These are phyloP conservation scores for Archivesica marissinica DNA, from an alignment of 1,140 invertebrate genomes.

Conservation along the genomic window DNA sequence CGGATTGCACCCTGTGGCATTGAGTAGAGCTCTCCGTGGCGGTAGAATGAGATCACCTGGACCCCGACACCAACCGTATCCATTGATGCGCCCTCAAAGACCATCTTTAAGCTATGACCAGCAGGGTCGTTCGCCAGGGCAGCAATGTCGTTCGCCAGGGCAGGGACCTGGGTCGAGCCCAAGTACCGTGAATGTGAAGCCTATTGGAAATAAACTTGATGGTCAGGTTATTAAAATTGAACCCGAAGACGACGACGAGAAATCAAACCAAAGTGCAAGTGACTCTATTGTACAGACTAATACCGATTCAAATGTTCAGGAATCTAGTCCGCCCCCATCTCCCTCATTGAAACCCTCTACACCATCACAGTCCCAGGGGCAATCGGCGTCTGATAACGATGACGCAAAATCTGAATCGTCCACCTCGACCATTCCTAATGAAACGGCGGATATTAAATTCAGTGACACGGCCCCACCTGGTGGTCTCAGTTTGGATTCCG, in stretches of 20 bases:
- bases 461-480: conserved; percentile 19
- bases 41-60: conserved; percentile 6
- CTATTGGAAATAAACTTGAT: not conserved
- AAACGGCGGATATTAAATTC: conserved; percentile 34
- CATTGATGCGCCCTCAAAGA: not conserved
- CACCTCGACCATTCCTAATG: conserved; percentile 42
- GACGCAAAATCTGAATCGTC: conserved; percentile 44
- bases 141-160: not conserved
- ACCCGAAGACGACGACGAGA: conserved; percentile 28
- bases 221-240: conserved; percentile 56
- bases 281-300: not conserved
- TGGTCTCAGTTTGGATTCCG: conserved; percentile 44
- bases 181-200: not conserved
- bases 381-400: not conserved
- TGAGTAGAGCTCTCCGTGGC: conserved; percentile 5
- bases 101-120: conserved; percentile 15
- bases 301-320: not conserved
- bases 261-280: conserved; percentile 33
- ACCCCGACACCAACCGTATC: conserved; percentile 30
- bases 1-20: conserved; percentile 10
- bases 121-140: not conserved
- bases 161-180: not conserved
- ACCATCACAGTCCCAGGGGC: conserved; percentile 7
- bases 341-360: conserved; percentile 5
- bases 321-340: conserved; percentile 30